Conservation (phyloP, 2,113 vertebrate genomes). For the Lamprotornis superbus region DNA sequence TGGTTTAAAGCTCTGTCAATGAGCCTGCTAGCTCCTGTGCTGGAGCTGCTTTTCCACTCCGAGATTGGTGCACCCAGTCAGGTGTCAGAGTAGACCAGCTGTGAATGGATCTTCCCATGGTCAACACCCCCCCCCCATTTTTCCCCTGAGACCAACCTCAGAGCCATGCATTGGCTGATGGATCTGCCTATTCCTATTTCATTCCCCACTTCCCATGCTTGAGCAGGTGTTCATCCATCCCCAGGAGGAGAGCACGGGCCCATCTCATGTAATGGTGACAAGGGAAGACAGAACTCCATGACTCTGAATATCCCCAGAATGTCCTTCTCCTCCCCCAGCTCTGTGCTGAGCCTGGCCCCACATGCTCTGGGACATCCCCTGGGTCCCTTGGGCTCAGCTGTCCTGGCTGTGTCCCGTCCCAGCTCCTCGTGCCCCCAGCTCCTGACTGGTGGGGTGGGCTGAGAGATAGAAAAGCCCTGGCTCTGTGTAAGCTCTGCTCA, state of each 20-base stretch:
- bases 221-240: background rate
- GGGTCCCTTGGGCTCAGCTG: background rate
- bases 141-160: background rate
- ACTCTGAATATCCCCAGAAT: background rate
- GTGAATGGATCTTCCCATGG: background rate
- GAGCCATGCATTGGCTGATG: background rate
- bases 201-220: background rate
- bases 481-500: background rate
- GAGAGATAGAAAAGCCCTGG: background rate
- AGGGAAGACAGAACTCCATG: background rate
- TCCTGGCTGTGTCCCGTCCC: background rate
- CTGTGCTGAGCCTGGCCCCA: background rate
- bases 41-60: background rate
- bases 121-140: background rate
- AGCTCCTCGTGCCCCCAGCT: background rate
- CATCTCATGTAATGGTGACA: rapidly evolving
- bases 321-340: background rate
- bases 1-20: background rate
- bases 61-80: background rate
- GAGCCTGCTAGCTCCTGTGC: background rate
- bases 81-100: background rate
- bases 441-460: too few relatives aligned
- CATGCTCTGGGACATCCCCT: too few relatives aligned
- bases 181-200: background rate
- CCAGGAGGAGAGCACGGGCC: background rate